Evolutionary conservation across 2,888 invertebrate species (phyloP).

Genomic region (Polydrusus tereticollis): DNA sequence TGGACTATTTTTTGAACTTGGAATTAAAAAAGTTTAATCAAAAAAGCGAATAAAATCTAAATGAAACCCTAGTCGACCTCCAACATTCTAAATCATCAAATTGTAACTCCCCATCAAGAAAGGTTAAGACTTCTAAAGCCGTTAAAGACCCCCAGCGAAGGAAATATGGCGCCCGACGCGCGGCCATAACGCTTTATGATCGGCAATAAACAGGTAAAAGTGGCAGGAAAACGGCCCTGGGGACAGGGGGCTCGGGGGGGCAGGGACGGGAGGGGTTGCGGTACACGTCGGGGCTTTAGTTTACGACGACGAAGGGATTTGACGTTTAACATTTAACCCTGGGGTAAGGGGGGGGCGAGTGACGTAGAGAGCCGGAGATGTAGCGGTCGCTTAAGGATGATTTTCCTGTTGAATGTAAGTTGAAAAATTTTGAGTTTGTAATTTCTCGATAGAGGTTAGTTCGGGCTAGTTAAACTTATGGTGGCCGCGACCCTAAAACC

Average conservation of each 20-base stretch:
- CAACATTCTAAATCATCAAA: constrained; percentile 6
- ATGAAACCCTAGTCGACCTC: not conserved
- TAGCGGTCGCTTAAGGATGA: constrained; percentile 39
- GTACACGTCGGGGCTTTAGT: constrained; percentile 51
- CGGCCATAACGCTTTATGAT: constrained; percentile 67
- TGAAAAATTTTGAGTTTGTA: too few species aligned
- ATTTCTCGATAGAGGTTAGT: too few species aligned
- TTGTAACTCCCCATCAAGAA: constrained; percentile 5
- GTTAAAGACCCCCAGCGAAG: constrained; percentile 53
- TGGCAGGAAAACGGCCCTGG: constrained; percentile 52
- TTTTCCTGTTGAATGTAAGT: constrained; percentile 38
- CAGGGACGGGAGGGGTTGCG: constrained; percentile 2
- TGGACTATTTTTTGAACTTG: too few species aligned
- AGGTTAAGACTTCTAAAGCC: constrained; percentile 13
- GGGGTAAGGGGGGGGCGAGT: constrained; percentile 59
- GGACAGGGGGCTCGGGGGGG: too few species aligned
- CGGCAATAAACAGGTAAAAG: constrained; percentile 67
- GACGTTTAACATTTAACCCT: constrained; percentile 54
- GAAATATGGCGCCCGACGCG: constrained; percentile 63
- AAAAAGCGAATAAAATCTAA: not conserved
- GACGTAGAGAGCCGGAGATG: constrained; percentile 49
- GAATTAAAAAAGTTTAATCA: too few species aligned
- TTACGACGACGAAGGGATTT: constrained; percentile 56
- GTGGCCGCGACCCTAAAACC: too few species aligned
- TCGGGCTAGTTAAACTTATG: too few species aligned